Evolutionary conservation across 2,888 invertebrate species (phyloP).

Genomic region (Phyto melanocephala): DNA sequence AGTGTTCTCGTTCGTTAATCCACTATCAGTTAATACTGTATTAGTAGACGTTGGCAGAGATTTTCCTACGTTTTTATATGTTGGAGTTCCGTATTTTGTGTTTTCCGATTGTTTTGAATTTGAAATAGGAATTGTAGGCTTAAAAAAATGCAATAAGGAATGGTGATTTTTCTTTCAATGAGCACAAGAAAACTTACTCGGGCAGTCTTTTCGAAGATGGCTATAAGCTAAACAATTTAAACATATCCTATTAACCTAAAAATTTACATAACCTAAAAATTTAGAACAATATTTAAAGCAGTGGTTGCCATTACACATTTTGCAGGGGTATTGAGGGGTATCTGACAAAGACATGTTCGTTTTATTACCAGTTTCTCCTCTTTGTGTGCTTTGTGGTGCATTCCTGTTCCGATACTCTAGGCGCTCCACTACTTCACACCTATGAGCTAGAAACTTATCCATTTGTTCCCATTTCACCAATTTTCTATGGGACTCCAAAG

Average conservation of each 20-base stretch:
- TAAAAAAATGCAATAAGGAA: constrained; percentile 11
- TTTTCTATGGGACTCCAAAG: constrained; percentile 6
- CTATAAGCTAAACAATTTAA: background rate
- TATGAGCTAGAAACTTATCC: constrained; percentile 5
- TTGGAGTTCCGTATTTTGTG: background rate
- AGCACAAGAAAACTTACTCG: background rate
- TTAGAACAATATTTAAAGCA: background rate
- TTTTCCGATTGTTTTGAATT: background rate
- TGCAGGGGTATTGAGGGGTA: background rate
- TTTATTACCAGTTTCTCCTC: no score
- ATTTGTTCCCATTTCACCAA: constrained; percentile 27
- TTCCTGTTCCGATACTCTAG: background rate
- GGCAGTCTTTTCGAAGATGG: background rate
- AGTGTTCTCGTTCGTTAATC: no score
- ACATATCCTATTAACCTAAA: constrained; percentile 2
- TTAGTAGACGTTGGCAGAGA: no score
- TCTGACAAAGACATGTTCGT: background rate
- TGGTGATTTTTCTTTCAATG: no score
- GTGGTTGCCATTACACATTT: background rate
- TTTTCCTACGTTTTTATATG: background rate
- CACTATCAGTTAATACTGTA: no score
- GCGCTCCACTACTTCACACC: constrained; percentile 14
- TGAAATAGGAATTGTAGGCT: no score
- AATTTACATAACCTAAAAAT: background rate
- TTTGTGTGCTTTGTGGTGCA: background rate